Percentiles rank a stretch among this genome's conserved stretches.
These are phyloP conservation scores for Entomobrya proxima DNA, from an alignment of 2,888 invertebrate species.

Conservation along the genomic window DNA sequence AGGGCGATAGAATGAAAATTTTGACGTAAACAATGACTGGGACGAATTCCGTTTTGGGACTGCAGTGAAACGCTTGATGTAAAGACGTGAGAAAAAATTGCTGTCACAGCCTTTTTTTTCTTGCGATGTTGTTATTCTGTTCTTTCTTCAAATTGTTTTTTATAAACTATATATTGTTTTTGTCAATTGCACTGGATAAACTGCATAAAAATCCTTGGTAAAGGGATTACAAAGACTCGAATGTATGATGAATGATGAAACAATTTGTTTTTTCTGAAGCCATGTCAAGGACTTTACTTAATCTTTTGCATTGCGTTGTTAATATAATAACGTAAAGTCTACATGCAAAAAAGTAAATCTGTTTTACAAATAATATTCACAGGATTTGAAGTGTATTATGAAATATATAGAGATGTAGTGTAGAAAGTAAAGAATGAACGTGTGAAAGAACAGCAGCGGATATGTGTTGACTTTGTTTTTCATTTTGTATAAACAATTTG, in stretches of 20 bases:
- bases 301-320: not conserved
- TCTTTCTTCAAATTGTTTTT: not conserved
- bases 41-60: constrained; percentile 31
- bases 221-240: not conserved
- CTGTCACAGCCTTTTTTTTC: not conserved
- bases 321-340: no score
- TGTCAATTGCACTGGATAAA: constrained; percentile 4
- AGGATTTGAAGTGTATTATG: not conserved
- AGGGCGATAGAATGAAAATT: constrained; percentile 20
- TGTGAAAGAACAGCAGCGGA: not conserved
- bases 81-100: constrained; percentile 18
- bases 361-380: not conserved
- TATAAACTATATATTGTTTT: not conserved
- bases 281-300: not conserved
- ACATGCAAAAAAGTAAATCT: no score
- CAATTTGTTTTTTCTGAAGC: not conserved
- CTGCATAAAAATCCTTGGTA: not conserved
- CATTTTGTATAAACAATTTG: not conserved
- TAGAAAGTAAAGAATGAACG: not conserved
- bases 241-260: not conserved
- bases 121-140: not conserved
- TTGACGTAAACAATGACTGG: constrained; percentile 28
- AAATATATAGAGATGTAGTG: no score
- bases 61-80: constrained; percentile 1
- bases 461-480: not conserved